Evolutionary conservation across 2,888 invertebrate species (phyloP).

Genomic region (Oscheius onirici): DNA sequence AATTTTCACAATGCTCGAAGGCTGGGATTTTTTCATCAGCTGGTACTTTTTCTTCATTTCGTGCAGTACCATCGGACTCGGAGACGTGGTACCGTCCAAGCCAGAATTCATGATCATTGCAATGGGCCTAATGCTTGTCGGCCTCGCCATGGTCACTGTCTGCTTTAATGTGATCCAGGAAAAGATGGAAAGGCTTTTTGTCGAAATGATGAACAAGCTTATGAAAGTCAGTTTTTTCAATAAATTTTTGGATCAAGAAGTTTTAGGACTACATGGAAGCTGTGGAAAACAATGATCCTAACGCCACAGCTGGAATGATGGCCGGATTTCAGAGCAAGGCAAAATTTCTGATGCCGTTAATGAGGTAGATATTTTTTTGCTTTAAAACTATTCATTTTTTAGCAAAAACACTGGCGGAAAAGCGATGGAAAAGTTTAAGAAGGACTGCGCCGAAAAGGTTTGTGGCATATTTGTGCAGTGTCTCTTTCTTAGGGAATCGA

Average conservation of each 20-base stretch:
- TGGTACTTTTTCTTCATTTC: conserved; percentile 71
- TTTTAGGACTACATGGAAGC: conserved; percentile 63
- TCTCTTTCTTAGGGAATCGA: conserved; percentile 44
- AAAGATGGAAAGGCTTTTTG: conserved; percentile 65
- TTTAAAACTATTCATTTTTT: conserved; percentile 20
- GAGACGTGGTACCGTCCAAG: conserved; percentile 74
- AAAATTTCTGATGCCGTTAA: conserved; percentile 67
- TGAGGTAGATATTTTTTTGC: conserved; percentile 37
- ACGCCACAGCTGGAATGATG: conserved; percentile 65
- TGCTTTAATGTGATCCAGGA: conserved; percentile 70
- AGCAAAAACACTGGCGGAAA: conserved; percentile 65
- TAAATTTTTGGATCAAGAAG: too few species aligned
- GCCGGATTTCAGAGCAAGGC: conserved; percentile 64
- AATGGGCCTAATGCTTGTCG: conserved; percentile 67
- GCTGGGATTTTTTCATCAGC: conserved; percentile 69
- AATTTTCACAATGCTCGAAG: conserved; percentile 78
- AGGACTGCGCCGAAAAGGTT: conserved; percentile 49
- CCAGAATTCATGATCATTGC: conserved; percentile 74
- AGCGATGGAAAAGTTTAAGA: conserved; percentile 68
- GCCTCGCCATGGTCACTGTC: conserved; percentile 67
- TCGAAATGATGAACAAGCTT: conserved; percentile 61
- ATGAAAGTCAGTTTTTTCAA: conserved; percentile 51
- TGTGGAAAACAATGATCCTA: conserved; percentile 62
- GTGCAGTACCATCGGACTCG: conserved; percentile 72
- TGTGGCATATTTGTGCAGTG: background rate